phyloP scores from a whole-genome alignment of 2,888 invertebrate species.

The Oxycera nigricornis region DNA sequence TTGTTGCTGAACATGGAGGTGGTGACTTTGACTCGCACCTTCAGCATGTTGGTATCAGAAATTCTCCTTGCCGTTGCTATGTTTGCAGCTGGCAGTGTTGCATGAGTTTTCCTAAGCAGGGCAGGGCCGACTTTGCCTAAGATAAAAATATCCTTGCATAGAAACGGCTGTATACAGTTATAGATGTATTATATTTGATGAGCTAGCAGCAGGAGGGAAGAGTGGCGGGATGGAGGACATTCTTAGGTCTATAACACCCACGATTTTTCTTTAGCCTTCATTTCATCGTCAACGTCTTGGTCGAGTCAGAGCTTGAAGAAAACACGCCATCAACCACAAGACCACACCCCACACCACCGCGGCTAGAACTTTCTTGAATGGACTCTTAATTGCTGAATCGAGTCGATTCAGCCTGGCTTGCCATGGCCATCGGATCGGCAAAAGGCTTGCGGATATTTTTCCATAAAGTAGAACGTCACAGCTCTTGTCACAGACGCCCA shows the following conservation, averaged over 20 bases:
- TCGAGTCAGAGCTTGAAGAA: not conserved
- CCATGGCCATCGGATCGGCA: not conserved
- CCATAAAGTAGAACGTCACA: not conserved
- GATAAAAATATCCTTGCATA: slow-evolving; percentile 36
- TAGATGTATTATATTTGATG: not conserved
- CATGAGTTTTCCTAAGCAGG: slow-evolving; percentile 19
- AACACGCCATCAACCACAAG: not conserved
- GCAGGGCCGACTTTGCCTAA: slow-evolving; percentile 24
- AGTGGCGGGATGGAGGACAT: slow-evolving; percentile 1
- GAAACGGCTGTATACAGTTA: not conserved
- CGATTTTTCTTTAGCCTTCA: slow-evolving; percentile 17
- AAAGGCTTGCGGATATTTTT: slow-evolving; percentile 8
- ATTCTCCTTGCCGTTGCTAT: slow-evolving; percentile 20
- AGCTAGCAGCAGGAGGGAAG: not conserved
- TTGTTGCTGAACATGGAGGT: not conserved
- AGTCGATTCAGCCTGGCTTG: not conserved
- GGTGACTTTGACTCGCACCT: slow-evolving; percentile 28
- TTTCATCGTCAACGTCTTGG: not conserved
- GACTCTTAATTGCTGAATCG: slow-evolving; percentile 29
- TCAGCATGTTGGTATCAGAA: not conserved
- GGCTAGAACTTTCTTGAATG: slow-evolving; percentile 20
- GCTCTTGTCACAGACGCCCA: slow-evolving; percentile 10
- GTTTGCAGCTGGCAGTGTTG: slow-evolving; percentile 21
- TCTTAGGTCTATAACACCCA: slow-evolving; percentile 42
- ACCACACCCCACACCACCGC: not conserved